These are phyloP conservation scores for Chloromyia formosa DNA, from an alignment of 2,888 invertebrate genomes.

Conservation along the genomic window DNA sequence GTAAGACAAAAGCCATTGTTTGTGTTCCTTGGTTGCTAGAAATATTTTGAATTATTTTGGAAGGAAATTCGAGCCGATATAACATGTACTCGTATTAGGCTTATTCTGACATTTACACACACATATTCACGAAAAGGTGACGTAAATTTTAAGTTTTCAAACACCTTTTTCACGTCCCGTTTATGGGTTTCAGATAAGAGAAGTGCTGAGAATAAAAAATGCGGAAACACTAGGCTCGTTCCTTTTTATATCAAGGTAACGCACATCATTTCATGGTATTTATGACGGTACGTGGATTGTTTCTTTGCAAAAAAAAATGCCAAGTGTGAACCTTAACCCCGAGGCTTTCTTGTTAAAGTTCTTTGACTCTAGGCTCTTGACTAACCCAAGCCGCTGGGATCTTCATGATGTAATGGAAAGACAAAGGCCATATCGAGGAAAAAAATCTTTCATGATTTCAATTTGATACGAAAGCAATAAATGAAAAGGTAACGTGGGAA, in stretches of 20 bases:
- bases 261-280: slow-evolving; percentile 35
- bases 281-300: slow-evolving; percentile 40
- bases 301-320: slow-evolving; percentile 7
- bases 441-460: slow-evolving; percentile 40
- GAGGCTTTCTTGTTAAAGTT: not conserved
- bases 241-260: slow-evolving; percentile 21
- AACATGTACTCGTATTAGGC: no score
- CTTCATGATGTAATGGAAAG: slow-evolving; percentile 13
- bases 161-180: not conserved
- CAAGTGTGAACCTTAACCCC: slow-evolving; percentile 1
- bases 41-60: no score
- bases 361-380: not conserved
- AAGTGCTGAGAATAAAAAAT: slow-evolving; percentile 9
- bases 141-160: slow-evolving; percentile 10
- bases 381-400: slow-evolving; percentile 20
- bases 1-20: not conserved
- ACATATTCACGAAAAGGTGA: not conserved
- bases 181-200: slow-evolving; percentile 15
- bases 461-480: slow-evolving; percentile 33
- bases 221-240: not conserved
- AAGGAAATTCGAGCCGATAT: no score
- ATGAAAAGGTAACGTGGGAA: not conserved
- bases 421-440: not conserved
- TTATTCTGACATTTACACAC: no score
- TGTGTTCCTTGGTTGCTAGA: no score